Evolutionary conservation across 35 echinoderm and acorn worm genomes (phyloP).

Genomic region (Holothuria glaberrima): DNA sequence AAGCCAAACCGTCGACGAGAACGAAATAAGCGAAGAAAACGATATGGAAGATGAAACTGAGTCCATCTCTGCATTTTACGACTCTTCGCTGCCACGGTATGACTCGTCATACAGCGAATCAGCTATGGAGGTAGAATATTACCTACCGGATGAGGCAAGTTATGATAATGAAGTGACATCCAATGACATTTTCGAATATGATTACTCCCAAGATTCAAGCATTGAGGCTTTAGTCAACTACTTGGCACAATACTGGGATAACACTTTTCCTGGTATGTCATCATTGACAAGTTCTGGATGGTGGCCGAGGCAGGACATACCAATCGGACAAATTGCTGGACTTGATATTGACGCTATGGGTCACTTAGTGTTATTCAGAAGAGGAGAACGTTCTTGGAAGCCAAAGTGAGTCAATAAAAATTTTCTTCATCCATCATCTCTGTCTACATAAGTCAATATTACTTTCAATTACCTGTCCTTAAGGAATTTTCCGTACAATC

Average conservation of each 20-base stretch:
- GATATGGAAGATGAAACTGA: constrained; percentile 15
- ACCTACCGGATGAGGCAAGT: not conserved
- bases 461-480: too few relatives aligned
- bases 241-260: constrained; percentile 33
- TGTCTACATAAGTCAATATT: too few relatives aligned
- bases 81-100: constrained; percentile 42
- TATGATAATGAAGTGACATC: not conserved
- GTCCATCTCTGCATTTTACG: not conserved
- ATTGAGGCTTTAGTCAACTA: constrained; percentile 19
- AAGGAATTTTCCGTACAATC: too few relatives aligned
- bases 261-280: not conserved
- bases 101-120: not conserved
- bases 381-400: constrained; percentile 70
- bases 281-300: constrained; percentile 47
- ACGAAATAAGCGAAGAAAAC: not conserved
- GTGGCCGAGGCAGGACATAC: constrained; percentile 68
- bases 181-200: not conserved
- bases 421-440: too few relatives aligned
- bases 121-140: not conserved
- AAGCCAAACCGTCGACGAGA: not conserved
- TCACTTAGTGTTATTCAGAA: constrained; percentile 66
- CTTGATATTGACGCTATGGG: constrained; percentile 73
- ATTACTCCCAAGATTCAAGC: constrained; percentile 30
- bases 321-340: constrained; percentile 79
- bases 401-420: constrained; percentile 54